Base-by-base conservation (phyloP, 2,888 invertebrate genomes). In the Hofmannophila pseudospretella region DNA sequence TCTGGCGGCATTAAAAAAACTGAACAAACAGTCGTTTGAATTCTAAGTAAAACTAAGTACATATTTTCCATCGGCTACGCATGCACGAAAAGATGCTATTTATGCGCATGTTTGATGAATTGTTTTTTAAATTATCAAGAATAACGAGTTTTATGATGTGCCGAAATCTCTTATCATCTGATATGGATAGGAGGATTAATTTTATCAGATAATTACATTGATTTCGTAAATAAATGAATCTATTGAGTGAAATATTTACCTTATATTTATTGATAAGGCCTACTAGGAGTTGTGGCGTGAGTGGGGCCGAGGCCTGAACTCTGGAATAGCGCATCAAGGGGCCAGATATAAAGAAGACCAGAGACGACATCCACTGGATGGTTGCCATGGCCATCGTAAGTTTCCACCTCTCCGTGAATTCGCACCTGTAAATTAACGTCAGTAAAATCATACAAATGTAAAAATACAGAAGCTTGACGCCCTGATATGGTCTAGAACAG, bases 301-400 rank as follows among this genome's bases (percentile, higher is more conserved):
- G 32, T 0, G 58, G 58, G 2, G 27, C 45, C 0, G 68, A 68
- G 0, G 59, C 52, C 34, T 73, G 71, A 7, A 73, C 12, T 20
- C 69, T 54, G 1, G 66, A 65, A 38, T 39, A 57, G 5, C 49
- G 39, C 27, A 55, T 56, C 7, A 72, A 20, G 2, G 69, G 64
- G 2, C 59, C 55, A 2, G 61, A 44, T 2, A 61, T 45, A 42
- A 59, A 69, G 45, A 46, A 64, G 3, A 69, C 5, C 9, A 67
- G 43, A 2, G 67, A 54, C 1, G 72, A 70, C 36, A 73, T 33
- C 73, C 71, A 71, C 34, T 72, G 73, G 8, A 70, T 54, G 4
- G 63, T 63, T 0, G 62, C 59, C 65, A 70, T 64, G 7, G 54
- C 51, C 36, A 71, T 22, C 0, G 39, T 38, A 1, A 38, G 41